These are phyloP conservation scores for Fundulus diaphanus DNA, from an alignment of 2,797 vertebrate species.

Conservation along the genomic window DNA sequence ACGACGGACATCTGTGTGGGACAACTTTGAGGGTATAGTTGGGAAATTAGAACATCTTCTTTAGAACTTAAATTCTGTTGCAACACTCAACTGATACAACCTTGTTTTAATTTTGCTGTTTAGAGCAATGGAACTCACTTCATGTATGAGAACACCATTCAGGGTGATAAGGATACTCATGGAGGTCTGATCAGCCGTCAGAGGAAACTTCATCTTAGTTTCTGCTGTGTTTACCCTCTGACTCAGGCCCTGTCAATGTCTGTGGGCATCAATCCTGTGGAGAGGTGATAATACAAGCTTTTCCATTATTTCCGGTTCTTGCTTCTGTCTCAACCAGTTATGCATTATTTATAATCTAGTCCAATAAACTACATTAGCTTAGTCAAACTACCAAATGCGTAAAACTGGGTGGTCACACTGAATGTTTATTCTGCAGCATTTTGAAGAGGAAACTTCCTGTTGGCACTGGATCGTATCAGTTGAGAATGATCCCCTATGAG, in stretches of 20 bases:
- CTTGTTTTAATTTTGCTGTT: background rate
- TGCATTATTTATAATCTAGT: background rate
- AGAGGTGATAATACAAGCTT: constrained; percentile 46
- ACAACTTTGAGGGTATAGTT: constrained; percentile 69
- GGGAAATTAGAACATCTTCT: background rate
- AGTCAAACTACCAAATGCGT: background rate
- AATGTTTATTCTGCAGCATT: constrained; percentile 36
- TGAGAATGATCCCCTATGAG: constrained; percentile 67
- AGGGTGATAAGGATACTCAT: constrained; percentile 43
- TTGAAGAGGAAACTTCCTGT: constrained; percentile 58
- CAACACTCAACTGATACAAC: background rate
- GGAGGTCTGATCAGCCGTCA: constrained; percentile 55
- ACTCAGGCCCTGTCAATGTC: constrained; percentile 67
- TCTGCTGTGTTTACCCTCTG: constrained; percentile 72
- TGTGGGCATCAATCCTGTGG: constrained; percentile 63
- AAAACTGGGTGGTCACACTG: background rate
- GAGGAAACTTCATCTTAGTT: constrained; percentile 56
- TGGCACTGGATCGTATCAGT: constrained; percentile 55
- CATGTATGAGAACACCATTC: constrained; percentile 75
- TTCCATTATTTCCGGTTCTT: background rate
- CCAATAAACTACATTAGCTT: background rate
- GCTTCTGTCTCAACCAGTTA: background rate
- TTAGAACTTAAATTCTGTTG: background rate
- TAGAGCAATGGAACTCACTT: constrained; percentile 79
- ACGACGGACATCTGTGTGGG: constrained; percentile 65